Conservation (phyloP, 2,888 invertebrate species). For the Hyppa rectilinea region DNA sequence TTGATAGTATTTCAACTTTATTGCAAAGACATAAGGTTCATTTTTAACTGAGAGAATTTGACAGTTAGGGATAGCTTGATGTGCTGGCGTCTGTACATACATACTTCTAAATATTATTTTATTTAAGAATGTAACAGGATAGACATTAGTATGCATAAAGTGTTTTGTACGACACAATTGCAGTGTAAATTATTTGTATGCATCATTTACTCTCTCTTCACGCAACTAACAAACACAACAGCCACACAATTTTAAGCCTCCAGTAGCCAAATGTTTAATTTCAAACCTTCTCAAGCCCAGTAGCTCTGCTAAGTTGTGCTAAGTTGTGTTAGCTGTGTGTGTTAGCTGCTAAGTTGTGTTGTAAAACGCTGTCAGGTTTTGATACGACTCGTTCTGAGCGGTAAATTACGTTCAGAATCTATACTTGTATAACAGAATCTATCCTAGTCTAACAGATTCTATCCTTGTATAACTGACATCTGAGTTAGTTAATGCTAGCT, state of each 20-base stretch:
- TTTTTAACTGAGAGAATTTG: too few relatives aligned
- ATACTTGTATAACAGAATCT: not conserved
- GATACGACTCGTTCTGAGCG: not conserved
- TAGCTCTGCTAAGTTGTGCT: conserved; percentile 40
- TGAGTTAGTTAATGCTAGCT: too few relatives aligned
- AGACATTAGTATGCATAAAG: not conserved
- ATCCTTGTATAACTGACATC: not conserved
- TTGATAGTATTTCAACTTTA: too few relatives aligned
- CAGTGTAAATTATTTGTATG: not conserved
- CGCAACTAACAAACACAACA: not conserved
- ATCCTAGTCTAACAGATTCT: too few relatives aligned
- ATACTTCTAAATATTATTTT: not conserved
- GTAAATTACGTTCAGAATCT: not conserved
- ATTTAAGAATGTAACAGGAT: not conserved
- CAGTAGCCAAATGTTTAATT: conserved; percentile 46
- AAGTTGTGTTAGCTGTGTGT: too few relatives aligned
- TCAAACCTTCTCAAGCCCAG: conserved; percentile 22
- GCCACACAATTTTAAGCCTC: conserved; percentile 5
- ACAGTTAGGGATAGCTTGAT: too few relatives aligned
- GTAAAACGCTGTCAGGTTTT: too few relatives aligned
- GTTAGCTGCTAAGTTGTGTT: too few relatives aligned
- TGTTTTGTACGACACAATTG: not conserved
- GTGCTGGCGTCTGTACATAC: too few relatives aligned
- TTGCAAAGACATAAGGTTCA: too few relatives aligned
- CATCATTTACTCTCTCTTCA: not conserved